phyloP scores from a whole-genome alignment of 2,797 vertebrate species.

The Naso thynnoides region DNA sequence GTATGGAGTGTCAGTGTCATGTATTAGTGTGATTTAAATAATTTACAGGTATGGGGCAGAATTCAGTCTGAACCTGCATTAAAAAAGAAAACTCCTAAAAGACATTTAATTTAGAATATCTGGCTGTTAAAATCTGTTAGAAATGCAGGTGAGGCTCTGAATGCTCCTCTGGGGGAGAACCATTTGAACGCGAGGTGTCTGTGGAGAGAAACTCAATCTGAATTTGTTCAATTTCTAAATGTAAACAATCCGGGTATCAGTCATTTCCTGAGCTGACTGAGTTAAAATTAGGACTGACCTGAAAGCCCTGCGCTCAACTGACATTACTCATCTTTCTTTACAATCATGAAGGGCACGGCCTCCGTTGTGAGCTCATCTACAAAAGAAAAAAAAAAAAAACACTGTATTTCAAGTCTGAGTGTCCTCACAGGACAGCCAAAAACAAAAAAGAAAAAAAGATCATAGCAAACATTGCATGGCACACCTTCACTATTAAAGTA shows the following conservation, averaged over 20 bases:
- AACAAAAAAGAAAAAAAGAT: slow-evolving; percentile 5
- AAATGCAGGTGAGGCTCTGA: slow-evolving; percentile 14
- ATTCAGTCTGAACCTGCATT: slow-evolving; percentile 30
- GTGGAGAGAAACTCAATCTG: slow-evolving; percentile 32
- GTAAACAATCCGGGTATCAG: slow-evolving; percentile 50
- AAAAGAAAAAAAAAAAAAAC: slow-evolving; percentile 21
- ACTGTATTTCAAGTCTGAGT: slow-evolving; percentile 53
- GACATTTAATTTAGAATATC: slow-evolving; percentile 6
- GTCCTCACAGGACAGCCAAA: slow-evolving; percentile 39
- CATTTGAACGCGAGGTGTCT: neutral
- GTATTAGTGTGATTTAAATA: slow-evolving; percentile 16
- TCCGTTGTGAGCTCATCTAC: slow-evolving; percentile 46
- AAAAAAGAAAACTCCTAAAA: slow-evolving; percentile 31
- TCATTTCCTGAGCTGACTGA: slow-evolving; percentile 63
- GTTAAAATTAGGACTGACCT: slow-evolving; percentile 53
- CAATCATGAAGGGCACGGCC: slow-evolving; percentile 61
- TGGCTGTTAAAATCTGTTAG: slow-evolving; percentile 28
- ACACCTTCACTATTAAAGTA: slow-evolving; percentile 54
- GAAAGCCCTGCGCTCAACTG: slow-evolving; percentile 36
- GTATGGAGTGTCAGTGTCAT: slow-evolving; percentile 31
- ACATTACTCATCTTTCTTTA: slow-evolving; percentile 70
- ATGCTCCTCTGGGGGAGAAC: slow-evolving; percentile 12
- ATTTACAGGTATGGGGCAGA: slow-evolving; percentile 19
- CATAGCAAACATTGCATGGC: slow-evolving; percentile 52
- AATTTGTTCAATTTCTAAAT: slow-evolving; percentile 50